These are phyloP conservation scores for Drosophila rhopaloa DNA, from an alignment of 1,140 invertebrate genomes.

Conservation along the genomic window DNA sequence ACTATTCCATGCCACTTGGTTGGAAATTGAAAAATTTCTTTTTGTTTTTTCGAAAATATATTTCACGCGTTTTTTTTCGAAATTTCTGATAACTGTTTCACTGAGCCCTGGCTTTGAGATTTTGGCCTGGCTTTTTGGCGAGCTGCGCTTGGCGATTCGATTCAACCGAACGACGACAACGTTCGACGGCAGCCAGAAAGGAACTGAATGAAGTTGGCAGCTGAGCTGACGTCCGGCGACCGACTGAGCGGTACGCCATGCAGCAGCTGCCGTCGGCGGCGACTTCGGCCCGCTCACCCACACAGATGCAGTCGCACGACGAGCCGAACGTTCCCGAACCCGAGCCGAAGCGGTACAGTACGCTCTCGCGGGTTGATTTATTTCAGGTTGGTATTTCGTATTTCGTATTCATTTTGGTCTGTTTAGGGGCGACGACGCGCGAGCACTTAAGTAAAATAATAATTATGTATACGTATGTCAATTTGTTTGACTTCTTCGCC, in stretches of 20 bases:
- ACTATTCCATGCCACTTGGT: conserved; percentile 26
- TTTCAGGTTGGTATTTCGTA: conserved; percentile 74
- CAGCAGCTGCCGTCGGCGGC: conserved; percentile 32
- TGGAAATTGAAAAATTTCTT: conserved; percentile 1
- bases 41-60: conserved; percentile 33
- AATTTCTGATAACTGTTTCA: conserved; percentile 17
- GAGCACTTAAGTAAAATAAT: conserved; percentile 84
- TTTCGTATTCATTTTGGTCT: conserved; percentile 76
- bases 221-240: conserved; percentile 62
- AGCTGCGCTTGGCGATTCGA: conserved; percentile 49
- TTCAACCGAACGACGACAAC: conserved; percentile 78
- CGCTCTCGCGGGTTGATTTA: conserved; percentile 73
- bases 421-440: conserved; percentile 80
- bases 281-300: conserved; percentile 51
- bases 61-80: conserved; percentile 30
- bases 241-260: conserved; percentile 27
- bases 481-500: conserved; percentile 81
- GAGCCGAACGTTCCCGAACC: not conserved
- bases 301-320: conserved; percentile 41
- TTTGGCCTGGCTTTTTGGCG: conserved; percentile 30
- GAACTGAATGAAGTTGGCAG: conserved; percentile 69
- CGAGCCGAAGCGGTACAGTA: conserved; percentile 54
- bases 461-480: conserved; percentile 83
- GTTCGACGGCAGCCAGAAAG: conserved; percentile 83
- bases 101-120: conserved; percentile 31